Base-by-base conservation (phyloP, 1,140 invertebrate species). In the Nomia melanderi region DNA sequence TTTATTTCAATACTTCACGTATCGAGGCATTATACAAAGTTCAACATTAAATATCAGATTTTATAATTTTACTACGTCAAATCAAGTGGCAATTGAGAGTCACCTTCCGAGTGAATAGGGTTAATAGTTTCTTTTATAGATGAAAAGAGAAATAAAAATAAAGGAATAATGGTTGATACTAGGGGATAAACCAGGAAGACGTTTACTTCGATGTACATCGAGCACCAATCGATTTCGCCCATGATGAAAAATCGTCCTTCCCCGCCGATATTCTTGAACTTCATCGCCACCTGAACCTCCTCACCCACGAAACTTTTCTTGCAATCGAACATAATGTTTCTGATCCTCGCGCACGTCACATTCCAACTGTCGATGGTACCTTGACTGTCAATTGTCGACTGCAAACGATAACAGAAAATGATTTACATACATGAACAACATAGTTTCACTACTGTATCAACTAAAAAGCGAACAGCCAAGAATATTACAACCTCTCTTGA, bases 211-310 rank as follows among this genome's bases (percentile, higher is more conserved):
- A 91, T 83, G 44, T 84, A 64, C 82, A 87, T 88, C 5, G 77
- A 83, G 36, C 75, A 79, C 90, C 91, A 92, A 50, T 91, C 88
- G 11, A 85, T 78, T 73, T 91, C 90, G 44, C 86, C 90, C 64
- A 91, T 87, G 29, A 89, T 67, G 53, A 91, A 90, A 82, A 92
- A 91, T 64, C 66, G 81, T 29, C 86, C 90, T 23, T 79, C 80
- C 5, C 74, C 83, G 17, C 91, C 90, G 12, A 77, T 7, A 65
- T 91, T 92, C 75, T 82, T 85, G 17, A 92, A 66, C 50, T 69
- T 73, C 14, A 84, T 77, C 0, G 77, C 29, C 8, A 87, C 69
- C 8, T 67, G 57, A 17, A 79, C 65, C 44, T 80, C 33, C 59
- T 89, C 88, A 3, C 88, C 90, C 11, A 92, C 65, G 6, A 91